Conservation (phyloP, 2,888 invertebrate species). For the Thecophora atra region DNA sequence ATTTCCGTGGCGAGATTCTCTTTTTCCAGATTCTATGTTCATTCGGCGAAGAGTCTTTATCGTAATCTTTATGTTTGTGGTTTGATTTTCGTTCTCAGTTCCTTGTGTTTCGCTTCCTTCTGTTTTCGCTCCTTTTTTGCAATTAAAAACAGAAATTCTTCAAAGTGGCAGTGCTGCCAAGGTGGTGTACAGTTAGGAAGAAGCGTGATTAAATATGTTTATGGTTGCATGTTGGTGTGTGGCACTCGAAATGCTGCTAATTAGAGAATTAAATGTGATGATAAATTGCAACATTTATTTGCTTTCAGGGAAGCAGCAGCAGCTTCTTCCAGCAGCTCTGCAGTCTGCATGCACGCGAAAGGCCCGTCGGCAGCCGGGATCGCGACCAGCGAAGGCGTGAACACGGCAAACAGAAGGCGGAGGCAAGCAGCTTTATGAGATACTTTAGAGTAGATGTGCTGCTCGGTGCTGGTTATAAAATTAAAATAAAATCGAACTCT, state of each 20-base stretch:
- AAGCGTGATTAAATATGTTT: background rate
- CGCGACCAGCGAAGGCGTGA: background rate
- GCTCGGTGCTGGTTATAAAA: background rate
- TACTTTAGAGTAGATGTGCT: background rate
- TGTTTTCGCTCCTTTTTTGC: constrained; percentile 22
- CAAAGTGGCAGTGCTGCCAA: background rate
- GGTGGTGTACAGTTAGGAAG: background rate
- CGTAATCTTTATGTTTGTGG: constrained; percentile 24
- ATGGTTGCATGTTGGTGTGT: constrained; percentile 17
- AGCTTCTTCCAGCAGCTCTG: background rate
- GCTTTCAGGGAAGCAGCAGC: background rate
- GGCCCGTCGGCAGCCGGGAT: background rate
- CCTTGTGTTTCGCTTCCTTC: background rate
- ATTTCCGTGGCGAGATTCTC: too few species aligned
- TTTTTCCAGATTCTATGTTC: too few species aligned
- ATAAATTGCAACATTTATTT: constrained; percentile 33
- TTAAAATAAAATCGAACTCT: background rate
- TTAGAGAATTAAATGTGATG: constrained; percentile 34
- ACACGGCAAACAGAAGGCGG: background rate
- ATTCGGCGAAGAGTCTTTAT: background rate
- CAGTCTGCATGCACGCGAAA: constrained; percentile 4
- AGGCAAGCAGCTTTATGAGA: background rate
- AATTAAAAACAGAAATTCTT: constrained; percentile 40
- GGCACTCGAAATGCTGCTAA: constrained; percentile 29
- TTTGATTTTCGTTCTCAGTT: constrained; percentile 10